phyloP scores from a whole-genome alignment of 2,113 vertebrate species.

The Myrmophylax atrothorax region DNA sequence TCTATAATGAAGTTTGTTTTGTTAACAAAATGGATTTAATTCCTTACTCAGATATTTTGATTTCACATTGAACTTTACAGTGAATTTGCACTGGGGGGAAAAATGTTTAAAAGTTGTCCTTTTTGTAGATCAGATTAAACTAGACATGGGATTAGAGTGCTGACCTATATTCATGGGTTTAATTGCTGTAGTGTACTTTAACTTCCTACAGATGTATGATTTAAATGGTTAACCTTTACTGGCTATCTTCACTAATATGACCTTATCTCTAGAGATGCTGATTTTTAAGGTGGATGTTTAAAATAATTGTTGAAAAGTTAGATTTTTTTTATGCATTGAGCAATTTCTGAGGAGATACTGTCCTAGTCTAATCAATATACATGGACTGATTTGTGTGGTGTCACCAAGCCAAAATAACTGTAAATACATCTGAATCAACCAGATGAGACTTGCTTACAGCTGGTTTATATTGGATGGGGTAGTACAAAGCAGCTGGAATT shows the following conservation, averaged over 20 bases:
- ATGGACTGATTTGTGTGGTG: background rate
- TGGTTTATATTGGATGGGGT: background rate
- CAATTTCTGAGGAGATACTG: background rate
- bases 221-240: conserved; percentile 12
- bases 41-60: conserved; percentile 32
- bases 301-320: conserved; percentile 16
- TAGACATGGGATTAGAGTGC: conserved; percentile 27
- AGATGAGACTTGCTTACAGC: conserved; percentile 8
- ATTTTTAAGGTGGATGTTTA: background rate
- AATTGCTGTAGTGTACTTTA: conserved; percentile 57
- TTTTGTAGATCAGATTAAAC: conserved; percentile 55
- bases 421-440: conserved; percentile 1
- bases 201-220: conserved; percentile 61
- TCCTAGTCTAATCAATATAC: background rate
- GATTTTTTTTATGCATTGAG: background rate
- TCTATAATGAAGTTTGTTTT: conserved; percentile 66
- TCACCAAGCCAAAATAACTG: background rate
- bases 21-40: conserved; percentile 54
- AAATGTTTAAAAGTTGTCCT: conserved; percentile 30
- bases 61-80: conserved; percentile 19
- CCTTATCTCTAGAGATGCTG: conserved; percentile 47
- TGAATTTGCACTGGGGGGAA: background rate
- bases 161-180: conserved; percentile 55
- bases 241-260: conserved; percentile 32
- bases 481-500: conserved; percentile 36